Conservation (phyloP, 2,888 invertebrate genomes). For the Tenthredo mesomela region DNA sequence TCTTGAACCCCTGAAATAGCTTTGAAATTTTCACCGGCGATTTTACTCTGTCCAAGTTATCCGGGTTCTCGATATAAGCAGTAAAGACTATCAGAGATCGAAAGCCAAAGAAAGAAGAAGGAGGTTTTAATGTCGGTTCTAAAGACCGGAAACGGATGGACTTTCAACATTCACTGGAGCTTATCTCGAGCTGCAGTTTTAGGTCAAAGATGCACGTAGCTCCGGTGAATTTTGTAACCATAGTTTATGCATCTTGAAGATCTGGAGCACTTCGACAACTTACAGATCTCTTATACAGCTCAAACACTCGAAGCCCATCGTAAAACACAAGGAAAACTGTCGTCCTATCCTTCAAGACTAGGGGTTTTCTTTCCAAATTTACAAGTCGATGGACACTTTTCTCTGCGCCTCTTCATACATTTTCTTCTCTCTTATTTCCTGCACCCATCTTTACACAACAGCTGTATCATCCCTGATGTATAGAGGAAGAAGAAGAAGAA, state of each 20-base stretch:
- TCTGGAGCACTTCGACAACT: constrained; percentile 11
- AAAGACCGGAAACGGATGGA: background rate
- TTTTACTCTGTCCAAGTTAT: background rate
- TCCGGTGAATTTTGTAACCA: background rate
- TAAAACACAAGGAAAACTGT: constrained; percentile 46
- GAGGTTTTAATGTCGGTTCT: background rate
- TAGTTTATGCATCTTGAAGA: constrained; percentile 24
- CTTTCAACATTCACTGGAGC: background rate
- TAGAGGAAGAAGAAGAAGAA: background rate
- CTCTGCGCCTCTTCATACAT: background rate
- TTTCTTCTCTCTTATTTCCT: background rate
- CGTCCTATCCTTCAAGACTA: background rate
- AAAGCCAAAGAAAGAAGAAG: background rate
- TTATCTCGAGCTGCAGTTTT: background rate
- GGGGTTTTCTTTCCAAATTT: constrained; percentile 17
- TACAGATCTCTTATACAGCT: constrained; percentile 15
- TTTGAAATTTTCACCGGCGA: background rate
- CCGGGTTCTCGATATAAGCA: background rate
- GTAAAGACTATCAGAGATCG: background rate
- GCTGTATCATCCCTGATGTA: background rate
- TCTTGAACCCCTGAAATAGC: background rate
- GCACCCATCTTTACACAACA: background rate
- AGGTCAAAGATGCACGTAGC: background rate
- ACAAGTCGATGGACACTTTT: constrained; percentile 38
- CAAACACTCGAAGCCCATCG: constrained; percentile 43